Evolutionary conservation across 2,888 invertebrate genomes (phyloP), one percentile per base, ranked within the genome.

Genomic region (Crocallis elinguaria): DNA sequence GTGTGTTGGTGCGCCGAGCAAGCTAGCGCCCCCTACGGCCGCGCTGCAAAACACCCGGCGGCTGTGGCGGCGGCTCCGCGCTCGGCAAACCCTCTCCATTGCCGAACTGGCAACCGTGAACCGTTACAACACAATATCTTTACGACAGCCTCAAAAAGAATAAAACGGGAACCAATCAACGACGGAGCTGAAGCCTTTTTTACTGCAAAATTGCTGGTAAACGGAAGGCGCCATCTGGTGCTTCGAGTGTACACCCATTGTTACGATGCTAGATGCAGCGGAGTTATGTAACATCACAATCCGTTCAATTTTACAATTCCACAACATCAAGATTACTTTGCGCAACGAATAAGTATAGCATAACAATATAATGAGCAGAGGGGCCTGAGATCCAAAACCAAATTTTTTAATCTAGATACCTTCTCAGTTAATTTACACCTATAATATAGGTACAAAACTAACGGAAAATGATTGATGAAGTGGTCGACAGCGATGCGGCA

Each of bases 11-110:
- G 75, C 72, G 70, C 77, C 64, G 66, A 17, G 68, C 74, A 41
- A 48, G 13, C 29, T 63, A 74, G 75, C 81, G 76, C 75, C 79
- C 73, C 80, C 77, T 66, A 82, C 79, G 79, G 76, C 78, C 67
- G 67, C 74, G 68, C 65, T 74, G 67, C 42, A 32, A 51, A 49
- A 49, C 58, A 38, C 4, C 16, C 17, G 3, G 9, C 13, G 13
- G 5, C 35, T 9, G 3, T 3, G 79, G 67, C 77, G 66, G 82
- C 79, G n/a, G n/a, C n/a, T n/a, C n/a, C n/a, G n/a, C n/a, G 79
- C 27, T 3, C 27, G 39, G 38, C 38, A 25, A n/a, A 19, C 21
- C n/a, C 39, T 29, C 71, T 67, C 69, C 62, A 76, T 75, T 76
- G 75, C 67, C 57, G 44, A 68, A 64, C 48, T 12, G 12, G 61